Base-by-base conservation (phyloP, 2,113 vertebrate species). In the Anthoscopus minutus region DNA sequence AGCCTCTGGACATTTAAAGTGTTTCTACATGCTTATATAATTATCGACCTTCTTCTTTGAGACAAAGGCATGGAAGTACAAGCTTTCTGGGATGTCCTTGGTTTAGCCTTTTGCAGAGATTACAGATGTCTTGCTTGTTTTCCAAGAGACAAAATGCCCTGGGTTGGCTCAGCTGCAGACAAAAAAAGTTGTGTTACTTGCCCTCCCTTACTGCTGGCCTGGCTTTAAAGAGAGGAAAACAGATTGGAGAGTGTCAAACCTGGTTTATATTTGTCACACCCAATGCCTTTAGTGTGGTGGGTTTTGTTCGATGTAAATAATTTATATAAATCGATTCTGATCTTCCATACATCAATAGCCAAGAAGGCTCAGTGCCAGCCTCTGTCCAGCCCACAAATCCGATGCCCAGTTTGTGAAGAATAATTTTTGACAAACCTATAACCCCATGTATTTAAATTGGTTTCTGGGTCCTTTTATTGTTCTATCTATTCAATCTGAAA, bases 11-110 rank as follows among this genome's bases (percentile, higher is more conserved):
- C 22, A 78, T 96, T 96, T 96, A 66, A 88, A 89, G 62, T 13
- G n/a, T 88, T 97, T 93, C 84, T 94, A 69, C 90, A 50, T 44
- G 79, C 84, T 93, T 61, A 40, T 80, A 81, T 93, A 96, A 97
- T 96, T 96, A 94, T 28, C 95, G 90, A 88, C 60, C 73, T 96
- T 95, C 89, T 87, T 30, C 27, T 86, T 74, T 60, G 71, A 83
- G 67, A 47, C 45, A 57, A 57, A 90, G 76, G 50, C 89, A 25
- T 5, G 50, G 66, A 88, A 74, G 84, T 35, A 8, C 3, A 23
- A 79, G 6, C 53, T 82, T 69, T 40, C 14, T 45, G 82, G 67
- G 60, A 3, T 82, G 66, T 50, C 81, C 81, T 82, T 77, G 57
- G 24, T 7, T 81, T 48, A 47, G 64, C 57, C 71, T 67, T 62